phyloP scores from a whole-genome alignment of 2,888 invertebrate genomes.

The Antheraea yamamai region DNA sequence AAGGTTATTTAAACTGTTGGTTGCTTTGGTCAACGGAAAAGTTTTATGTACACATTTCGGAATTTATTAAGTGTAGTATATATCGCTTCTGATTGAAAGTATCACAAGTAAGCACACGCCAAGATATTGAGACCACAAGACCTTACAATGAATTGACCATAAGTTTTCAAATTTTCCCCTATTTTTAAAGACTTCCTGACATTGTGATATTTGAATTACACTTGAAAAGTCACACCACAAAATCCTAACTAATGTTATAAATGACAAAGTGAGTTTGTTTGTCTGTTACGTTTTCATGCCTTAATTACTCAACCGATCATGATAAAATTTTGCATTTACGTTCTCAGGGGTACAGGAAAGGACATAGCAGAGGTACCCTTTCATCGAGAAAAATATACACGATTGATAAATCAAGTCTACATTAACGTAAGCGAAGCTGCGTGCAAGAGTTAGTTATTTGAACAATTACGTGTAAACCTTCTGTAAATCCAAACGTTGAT shows the following conservation, averaged over 20 bases:
- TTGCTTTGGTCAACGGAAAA: slow-evolving; percentile 15
- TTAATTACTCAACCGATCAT: too few relatives aligned
- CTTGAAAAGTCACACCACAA: background rate
- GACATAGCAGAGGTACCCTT: too few relatives aligned
- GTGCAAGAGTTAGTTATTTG: background rate
- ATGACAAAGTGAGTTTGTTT: too few relatives aligned
- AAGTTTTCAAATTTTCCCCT: background rate
- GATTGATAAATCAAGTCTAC: background rate
- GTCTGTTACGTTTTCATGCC: too few relatives aligned
- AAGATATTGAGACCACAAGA: background rate
- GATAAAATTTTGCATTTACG: too few relatives aligned
- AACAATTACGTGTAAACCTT: background rate
- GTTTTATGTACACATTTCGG: slow-evolving; percentile 1
- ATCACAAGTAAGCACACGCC: background rate
- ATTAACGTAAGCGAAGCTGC: too few relatives aligned
- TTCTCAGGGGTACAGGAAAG: too few relatives aligned
- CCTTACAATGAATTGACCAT: background rate
- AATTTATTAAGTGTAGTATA: background rate
- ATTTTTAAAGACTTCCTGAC: background rate
- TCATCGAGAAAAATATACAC: too few relatives aligned
- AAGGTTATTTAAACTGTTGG: slow-evolving; percentile 23
- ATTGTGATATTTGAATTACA: background rate
- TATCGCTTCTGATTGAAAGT: background rate
- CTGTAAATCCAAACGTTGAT: background rate
- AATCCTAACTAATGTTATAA: background rate